Evolutionary conservation across 1,140 invertebrate species (phyloP).

Genomic region (Oreohelix idahoensis): DNA sequence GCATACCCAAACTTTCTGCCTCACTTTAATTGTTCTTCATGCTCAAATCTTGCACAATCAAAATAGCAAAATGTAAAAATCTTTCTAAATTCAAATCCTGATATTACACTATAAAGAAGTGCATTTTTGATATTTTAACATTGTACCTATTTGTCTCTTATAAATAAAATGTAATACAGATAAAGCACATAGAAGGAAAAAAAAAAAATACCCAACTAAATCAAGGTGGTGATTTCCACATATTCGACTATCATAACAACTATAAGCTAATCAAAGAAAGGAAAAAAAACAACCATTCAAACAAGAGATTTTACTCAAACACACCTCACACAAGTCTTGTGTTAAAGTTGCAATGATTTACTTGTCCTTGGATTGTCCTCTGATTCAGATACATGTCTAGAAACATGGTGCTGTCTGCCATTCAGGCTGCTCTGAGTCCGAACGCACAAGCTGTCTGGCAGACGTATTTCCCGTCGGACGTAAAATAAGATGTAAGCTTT

Average conservation of each 20-base stretch:
- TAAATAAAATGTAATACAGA: background rate
- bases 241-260: background rate
- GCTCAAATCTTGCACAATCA: too few relatives aligned
- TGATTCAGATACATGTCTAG: background rate
- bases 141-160: too few relatives aligned
- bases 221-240: background rate
- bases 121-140: too few relatives aligned
- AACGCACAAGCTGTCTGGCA: constrained; percentile 63
- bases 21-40: too few relatives aligned
- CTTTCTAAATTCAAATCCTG: too few relatives aligned
- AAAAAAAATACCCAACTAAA: background rate
- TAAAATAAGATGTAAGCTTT: constrained; percentile 92
- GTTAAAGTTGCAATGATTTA: background rate
- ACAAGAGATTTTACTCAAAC: background rate
- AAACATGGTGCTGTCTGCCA: constrained; percentile 3
- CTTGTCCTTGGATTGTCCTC: background rate
- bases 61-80: too few relatives aligned
- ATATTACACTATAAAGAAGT: too few relatives aligned
- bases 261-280: background rate
- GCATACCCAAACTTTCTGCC: too few relatives aligned
- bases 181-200: background rate
- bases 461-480: constrained; percentile 80
- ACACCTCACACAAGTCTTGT: background rate
- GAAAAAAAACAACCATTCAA: background rate
- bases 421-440: constrained; percentile 33